Conservation (phyloP, 2,888 invertebrate genomes). For the Suillia variegata region DNA sequence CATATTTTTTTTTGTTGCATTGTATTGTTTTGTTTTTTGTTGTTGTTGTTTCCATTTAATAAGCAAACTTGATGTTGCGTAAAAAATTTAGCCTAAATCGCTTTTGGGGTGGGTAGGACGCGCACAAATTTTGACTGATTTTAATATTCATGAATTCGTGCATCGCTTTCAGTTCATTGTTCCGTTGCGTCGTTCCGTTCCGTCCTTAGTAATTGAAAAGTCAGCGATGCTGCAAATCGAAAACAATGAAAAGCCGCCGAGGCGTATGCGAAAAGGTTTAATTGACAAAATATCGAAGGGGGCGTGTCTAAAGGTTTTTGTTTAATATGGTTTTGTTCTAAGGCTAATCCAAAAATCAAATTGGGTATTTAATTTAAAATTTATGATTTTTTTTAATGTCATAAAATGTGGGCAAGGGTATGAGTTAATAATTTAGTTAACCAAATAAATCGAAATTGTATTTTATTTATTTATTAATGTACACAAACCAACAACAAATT, state of each 20-base stretch:
- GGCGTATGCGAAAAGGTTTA: neutral
- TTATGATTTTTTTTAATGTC: too few relatives aligned
- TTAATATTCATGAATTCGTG: conserved; percentile 9
- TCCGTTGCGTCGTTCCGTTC: too few relatives aligned
- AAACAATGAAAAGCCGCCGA: conserved; percentile 12
- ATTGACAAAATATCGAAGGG: neutral
- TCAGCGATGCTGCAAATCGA: conserved; percentile 28
- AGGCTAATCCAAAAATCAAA: too few relatives aligned
- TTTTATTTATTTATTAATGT: too few relatives aligned
- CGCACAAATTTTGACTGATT: conserved; percentile 12
- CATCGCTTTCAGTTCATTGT: too few relatives aligned
- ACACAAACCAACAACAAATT: too few relatives aligned
- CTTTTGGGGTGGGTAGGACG: neutral
- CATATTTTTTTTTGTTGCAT: conserved; percentile 12
- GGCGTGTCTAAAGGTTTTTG: too few relatives aligned
- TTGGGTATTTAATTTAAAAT: too few relatives aligned
- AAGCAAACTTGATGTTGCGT: neutral
- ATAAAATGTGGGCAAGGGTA: too few relatives aligned
- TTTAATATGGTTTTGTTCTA: too few relatives aligned
- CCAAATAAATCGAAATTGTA: too few relatives aligned
- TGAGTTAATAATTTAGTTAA: too few relatives aligned
- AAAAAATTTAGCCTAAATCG: conserved; percentile 1
- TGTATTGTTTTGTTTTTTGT: neutral
- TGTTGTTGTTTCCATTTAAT: neutral
- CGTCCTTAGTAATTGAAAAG: conserved; percentile 27